A percentile compares a stretch with the other conserved stretches of the same genome.
phyloP scores from a whole-genome alignment of 2,888 invertebrate genomes.

The Galeopsomyia nigrocyanea region DNA sequence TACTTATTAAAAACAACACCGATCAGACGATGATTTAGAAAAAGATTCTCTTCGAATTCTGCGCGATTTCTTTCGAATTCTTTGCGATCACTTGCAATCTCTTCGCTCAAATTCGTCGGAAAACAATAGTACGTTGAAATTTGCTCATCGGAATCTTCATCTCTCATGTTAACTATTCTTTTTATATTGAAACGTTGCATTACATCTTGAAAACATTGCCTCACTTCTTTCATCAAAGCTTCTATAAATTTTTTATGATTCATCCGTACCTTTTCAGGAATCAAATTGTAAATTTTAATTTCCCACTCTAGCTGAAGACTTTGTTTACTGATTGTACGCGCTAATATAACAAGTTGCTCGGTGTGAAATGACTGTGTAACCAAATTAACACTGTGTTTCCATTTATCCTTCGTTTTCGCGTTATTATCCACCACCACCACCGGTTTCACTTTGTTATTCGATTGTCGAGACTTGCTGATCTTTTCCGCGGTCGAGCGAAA shows the following conservation, averaged over 20 bases:
- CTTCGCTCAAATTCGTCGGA: not conserved
- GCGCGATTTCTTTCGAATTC: slow-evolving; percentile 21
- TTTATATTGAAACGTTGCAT: slow-evolving; percentile 54
- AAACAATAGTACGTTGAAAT: slow-evolving; percentile 11
- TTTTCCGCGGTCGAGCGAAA: slow-evolving; percentile 44
- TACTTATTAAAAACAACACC: slow-evolving; percentile 53
- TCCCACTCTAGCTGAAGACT: slow-evolving; percentile 59
- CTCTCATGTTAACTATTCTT: slow-evolving; percentile 33
- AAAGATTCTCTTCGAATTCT: slow-evolving; percentile 56
- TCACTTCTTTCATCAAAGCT: slow-evolving; percentile 56
- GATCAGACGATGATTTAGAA: slow-evolving; percentile 56
- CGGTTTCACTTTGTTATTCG: not conserved
- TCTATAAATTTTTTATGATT: slow-evolving; percentile 53
- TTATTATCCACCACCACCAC: too few species aligned
- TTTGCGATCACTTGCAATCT: not conserved
- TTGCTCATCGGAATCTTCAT: slow-evolving; percentile 11
- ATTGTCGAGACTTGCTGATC: slow-evolving; percentile 39
- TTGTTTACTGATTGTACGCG: slow-evolving; percentile 39
- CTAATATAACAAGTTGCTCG: slow-evolving; percentile 43
- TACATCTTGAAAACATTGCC: slow-evolving; percentile 55
- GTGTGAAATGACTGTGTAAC: slow-evolving; percentile 42
- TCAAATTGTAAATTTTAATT: slow-evolving; percentile 56
- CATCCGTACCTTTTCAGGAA: slow-evolving; percentile 51
- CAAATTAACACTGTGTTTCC: slow-evolving; percentile 42
- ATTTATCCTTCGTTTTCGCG: slow-evolving; percentile 38